These are phyloP conservation scores for Drepana arcuata DNA, from an alignment of 1,140 invertebrate genomes.

Conservation along the genomic window DNA sequence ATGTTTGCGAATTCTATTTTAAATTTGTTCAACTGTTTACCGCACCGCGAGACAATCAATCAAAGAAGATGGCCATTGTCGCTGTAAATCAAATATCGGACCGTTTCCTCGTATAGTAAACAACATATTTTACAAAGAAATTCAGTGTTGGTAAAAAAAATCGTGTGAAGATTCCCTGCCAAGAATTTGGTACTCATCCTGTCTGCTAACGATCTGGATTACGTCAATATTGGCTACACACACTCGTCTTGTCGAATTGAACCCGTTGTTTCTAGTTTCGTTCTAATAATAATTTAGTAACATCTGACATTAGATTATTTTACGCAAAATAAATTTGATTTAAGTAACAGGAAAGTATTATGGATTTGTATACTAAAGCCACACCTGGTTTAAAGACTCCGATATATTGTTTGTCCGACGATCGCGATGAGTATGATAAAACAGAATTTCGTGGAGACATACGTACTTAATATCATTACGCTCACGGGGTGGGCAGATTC, in stretches of 20 bases:
- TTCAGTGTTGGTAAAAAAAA: no score
- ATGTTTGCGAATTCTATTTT: conserved; percentile 69
- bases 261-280: conserved; percentile 17
- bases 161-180: conserved; percentile 19
- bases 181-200: conserved; percentile 23
- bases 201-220: no score
- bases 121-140: no score
- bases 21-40: conserved; percentile 45
- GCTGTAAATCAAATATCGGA: no score
- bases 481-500: no score
- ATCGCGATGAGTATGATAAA: conserved; percentile 10
- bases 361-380: conserved; percentile 14
- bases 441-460: no score
- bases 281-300: conserved; percentile 14
- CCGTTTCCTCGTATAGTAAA: no score
- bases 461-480: no score
- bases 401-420: conserved; percentile 20
- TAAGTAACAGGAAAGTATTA: conserved; percentile 24
- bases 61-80: no score
- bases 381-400: conserved; percentile 8
- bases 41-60: no score
- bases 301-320: no score
- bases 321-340: conserved; percentile 8
- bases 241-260: conserved; percentile 12
- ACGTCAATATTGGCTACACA: conserved; percentile 19